Evolutionary conservation across 2,888 invertebrate species (phyloP).

Genomic region (Lamellibrachia satsuma): DNA sequence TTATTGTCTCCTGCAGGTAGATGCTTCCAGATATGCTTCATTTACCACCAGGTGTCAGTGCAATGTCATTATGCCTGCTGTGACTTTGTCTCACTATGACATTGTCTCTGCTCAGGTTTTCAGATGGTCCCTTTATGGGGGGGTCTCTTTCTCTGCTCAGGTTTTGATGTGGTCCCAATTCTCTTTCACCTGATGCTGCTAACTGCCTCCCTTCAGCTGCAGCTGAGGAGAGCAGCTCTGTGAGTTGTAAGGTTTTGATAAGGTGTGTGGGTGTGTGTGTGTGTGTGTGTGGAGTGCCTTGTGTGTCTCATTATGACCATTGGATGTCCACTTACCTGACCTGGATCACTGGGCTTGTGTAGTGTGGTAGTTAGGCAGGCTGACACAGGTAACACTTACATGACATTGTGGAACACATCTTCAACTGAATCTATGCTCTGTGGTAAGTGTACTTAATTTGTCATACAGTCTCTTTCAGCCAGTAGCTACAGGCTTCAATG

Average conservation of each 20-base stretch:
- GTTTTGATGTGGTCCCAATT: not conserved
- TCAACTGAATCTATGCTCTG: not conserved
- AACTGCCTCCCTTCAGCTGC: not conserved
- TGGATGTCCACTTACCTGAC: not conserved
- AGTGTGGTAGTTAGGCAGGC: not conserved
- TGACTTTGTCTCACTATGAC: not conserved
- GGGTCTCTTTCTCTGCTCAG: not conserved
- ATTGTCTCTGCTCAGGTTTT: not conserved
- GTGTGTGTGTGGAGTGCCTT: too few relatives aligned
- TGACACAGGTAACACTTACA: not conserved
- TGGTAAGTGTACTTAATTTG: not conserved
- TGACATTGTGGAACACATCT: not conserved
- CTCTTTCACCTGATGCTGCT: not conserved
- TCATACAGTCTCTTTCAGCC: not conserved
- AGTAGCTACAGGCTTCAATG: not conserved
- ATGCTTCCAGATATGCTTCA: not conserved
- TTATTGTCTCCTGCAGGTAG: constrained; percentile 11
- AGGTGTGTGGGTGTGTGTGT: not conserved
- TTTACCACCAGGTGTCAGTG: not conserved
- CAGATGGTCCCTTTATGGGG: too few relatives aligned
- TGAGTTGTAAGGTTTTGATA: not conserved
- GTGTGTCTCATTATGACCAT: not conserved
- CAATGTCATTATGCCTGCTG: not conserved
- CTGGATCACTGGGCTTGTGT: not conserved
- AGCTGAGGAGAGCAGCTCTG: not conserved